Evolutionary conservation across 2,797 vertebrate genomes (phyloP).

Genomic region (Pipistrellus nathusii): DNA sequence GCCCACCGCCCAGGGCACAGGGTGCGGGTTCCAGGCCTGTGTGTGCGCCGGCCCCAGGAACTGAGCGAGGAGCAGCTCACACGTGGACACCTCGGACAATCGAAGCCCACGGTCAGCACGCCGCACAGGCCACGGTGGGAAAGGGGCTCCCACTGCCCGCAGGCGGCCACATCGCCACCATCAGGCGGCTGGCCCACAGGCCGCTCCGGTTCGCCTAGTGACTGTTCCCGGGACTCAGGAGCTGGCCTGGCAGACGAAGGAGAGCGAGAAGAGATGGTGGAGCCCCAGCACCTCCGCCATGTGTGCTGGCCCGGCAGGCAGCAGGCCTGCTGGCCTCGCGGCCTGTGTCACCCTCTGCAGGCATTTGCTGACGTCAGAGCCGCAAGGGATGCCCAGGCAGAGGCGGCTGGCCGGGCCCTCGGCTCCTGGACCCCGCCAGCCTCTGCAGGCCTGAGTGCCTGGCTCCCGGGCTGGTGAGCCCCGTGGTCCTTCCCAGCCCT

Average conservation of each 20-base stretch:
- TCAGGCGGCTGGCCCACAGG: background rate
- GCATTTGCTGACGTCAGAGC: background rate
- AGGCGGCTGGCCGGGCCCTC: background rate
- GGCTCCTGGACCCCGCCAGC: too few relatives aligned
- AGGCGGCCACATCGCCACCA: background rate
- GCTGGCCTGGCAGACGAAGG: background rate
- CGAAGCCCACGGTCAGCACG: background rate
- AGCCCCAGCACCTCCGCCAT: background rate
- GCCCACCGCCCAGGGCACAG: background rate
- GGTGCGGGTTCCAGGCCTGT: background rate
- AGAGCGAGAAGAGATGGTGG: background rate
- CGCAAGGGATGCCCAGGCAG: background rate
- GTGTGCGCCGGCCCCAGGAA: accelerated
- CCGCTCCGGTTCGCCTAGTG: background rate
- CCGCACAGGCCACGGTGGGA: background rate
- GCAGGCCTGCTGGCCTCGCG: background rate
- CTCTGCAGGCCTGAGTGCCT: background rate
- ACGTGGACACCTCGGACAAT: background rate
- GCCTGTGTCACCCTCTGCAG: background rate
- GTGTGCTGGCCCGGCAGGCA: accelerated
- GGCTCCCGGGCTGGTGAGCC: background rate
- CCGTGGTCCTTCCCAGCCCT: background rate
- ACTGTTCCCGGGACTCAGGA: background rate
- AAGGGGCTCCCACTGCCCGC: background rate
- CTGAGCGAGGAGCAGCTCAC: background rate